A percentile compares a stretch with the other conserved stretches of the same genome.
These are phyloP conservation scores for Aethes cnicana DNA, from an alignment of 2,888 invertebrate genomes.

Conservation along the genomic window DNA sequence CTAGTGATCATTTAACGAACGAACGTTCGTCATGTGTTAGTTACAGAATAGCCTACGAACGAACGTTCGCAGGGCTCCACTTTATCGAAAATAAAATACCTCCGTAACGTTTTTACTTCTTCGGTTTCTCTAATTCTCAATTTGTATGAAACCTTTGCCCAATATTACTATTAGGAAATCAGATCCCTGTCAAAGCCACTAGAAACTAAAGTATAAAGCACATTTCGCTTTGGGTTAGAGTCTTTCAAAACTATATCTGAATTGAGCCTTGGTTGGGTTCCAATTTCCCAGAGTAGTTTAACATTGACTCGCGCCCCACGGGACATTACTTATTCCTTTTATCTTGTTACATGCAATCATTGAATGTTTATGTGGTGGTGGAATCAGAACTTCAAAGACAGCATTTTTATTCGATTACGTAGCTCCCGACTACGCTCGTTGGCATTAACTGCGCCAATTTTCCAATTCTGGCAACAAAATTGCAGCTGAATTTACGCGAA, in stretches of 20 bases:
- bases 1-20: too few species aligned
- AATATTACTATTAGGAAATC: too few species aligned
- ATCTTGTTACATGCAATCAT: conserved; percentile 33
- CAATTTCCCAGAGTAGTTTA: conserved; percentile 46
- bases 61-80: too few species aligned
- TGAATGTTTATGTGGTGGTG: conserved; percentile 40
- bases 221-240: too few species aligned
- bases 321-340: conserved; percentile 32
- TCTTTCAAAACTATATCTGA: conserved; percentile 46
- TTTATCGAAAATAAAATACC: too few species aligned
- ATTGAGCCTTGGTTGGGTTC: conserved; percentile 49
- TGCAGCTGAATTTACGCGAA: conserved; percentile 15
- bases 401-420: conserved; percentile 18
- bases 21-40: too few species aligned
- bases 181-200: too few species aligned
- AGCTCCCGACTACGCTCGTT: conserved; percentile 1
- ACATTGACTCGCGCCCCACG: conserved; percentile 34
- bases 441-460: conserved; percentile 24
- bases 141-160: too few species aligned
- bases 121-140: too few species aligned
- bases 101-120: too few species aligned
- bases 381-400: conserved; percentile 36
- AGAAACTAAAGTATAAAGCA: too few species aligned
- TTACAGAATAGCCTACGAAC: too few species aligned
- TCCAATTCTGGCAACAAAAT: conserved; percentile 23